Conservation (phyloP, 2,888 invertebrate species). For the Stenurella melanura region DNA sequence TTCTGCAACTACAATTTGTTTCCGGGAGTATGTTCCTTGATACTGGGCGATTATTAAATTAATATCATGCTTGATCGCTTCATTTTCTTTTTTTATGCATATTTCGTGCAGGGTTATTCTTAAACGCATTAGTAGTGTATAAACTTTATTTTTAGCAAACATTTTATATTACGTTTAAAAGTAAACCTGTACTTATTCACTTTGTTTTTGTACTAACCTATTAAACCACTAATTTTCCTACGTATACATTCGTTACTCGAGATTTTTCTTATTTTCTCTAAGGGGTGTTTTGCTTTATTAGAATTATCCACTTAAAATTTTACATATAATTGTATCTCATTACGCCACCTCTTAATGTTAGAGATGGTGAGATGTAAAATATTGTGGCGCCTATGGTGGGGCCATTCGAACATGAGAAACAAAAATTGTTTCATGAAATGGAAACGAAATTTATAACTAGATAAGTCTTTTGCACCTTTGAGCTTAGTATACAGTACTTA, state of each 20-base stretch:
- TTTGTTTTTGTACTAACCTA: slow-evolving; percentile 6
- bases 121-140: not conserved
- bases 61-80: slow-evolving; percentile 17
- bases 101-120: slow-evolving; percentile 5
- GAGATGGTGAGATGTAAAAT: not conserved
- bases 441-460: no score
- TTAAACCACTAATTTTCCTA: slow-evolving; percentile 15
- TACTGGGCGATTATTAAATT: slow-evolving; percentile 21
- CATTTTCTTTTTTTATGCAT: not conserved
- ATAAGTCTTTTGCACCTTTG: no score
- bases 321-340: no score
- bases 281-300: not conserved
- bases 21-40: not conserved
- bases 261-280: not conserved
- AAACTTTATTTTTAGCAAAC: not conserved
- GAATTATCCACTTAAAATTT: not conserved
- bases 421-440: no score
- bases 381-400: not conserved
- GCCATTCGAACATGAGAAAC: not conserved
- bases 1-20: not conserved
- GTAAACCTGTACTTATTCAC: not conserved
- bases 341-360: not conserved
- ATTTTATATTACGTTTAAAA: not conserved
- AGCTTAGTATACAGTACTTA: no score
- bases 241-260: not conserved